Evolutionary conservation across 92 coral and sea anemone genomes (phyloP), one percentile per base, ranked within the genome.

Genomic region (Virgularia gustaviana): DNA sequence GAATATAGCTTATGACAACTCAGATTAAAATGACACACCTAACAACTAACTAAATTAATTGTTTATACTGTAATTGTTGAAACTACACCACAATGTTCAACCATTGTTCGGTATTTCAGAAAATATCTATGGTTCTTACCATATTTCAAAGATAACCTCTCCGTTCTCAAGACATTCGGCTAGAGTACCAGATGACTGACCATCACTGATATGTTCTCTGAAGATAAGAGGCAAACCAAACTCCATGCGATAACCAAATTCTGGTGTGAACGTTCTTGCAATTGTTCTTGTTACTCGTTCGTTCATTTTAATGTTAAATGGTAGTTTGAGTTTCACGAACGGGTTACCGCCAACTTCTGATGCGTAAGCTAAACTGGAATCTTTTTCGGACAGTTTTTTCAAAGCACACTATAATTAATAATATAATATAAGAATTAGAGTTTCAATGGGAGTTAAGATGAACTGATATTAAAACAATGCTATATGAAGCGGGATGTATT

Each of bases 201-300:
- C 43, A 23, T 64, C 83, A 18, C 76, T 85, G 36, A 35, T 49
- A 58, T 57, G 63, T 43, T 65, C 83, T 57, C 53, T 76, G 16
- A 78, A 30, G 19, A 77, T 37, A 76, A 89, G 56, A 6, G 96
- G 96, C 44, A 85, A 45, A 63, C 70, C 43, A 30, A 94, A 74
- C 59, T 94, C 94, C 49, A 86, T 64, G 65, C 79, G 85, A 20
- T 89, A 81, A 20, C 88, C 81, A 74, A 94, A 87, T 78, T 89
- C 99, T n/a, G 99, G 99, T 23, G 85, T 75, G 70, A 94, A 94
- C 19, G 99, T 86, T 60, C 90, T 81, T 73, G 99, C 99, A 37
- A 94, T 86, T 19, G 99, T 85, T 61, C 96, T 86, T 6, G 92
- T 87, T 53, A 83, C 61, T 67, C 81, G 76, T 53, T 62, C 77